Conservation (phyloP, 2,113 vertebrate species). For the Entomyzon cyanotis region DNA sequence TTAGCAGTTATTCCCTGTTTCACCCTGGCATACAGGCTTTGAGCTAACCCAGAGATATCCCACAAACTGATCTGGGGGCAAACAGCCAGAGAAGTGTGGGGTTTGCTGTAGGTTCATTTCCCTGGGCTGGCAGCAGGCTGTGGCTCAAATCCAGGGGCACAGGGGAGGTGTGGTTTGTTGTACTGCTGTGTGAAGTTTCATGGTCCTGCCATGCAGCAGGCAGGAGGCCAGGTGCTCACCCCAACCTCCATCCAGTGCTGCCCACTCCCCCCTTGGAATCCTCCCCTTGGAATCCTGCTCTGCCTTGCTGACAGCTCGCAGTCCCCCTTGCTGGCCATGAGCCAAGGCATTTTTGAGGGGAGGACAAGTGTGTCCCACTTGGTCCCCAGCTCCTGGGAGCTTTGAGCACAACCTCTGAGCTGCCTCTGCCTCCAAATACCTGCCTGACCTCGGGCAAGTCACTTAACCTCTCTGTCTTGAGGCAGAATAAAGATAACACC, state of each 20-base stretch:
- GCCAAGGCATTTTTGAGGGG: background rate
- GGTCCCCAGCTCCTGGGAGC: background rate
- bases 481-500: background rate
- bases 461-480: background rate
- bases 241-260: background rate
- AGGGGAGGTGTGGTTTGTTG: background rate
- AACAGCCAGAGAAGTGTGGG: background rate
- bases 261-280: background rate
- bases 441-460: background rate
- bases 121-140: background rate
- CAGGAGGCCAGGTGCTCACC: background rate
- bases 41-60: background rate
- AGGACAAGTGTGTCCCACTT: rapidly evolving
- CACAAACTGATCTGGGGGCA: background rate
- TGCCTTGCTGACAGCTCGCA: background rate
- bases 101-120: background rate
- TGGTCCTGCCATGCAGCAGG: background rate
- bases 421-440: background rate
- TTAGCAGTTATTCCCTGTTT: background rate
- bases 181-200: rapidly evolving
- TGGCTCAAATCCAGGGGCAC: background rate
- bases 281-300: background rate
- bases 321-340: background rate
- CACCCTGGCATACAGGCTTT: background rate
- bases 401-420: background rate